phyloP scores from a whole-genome alignment of 2,888 invertebrate species.

The Chironomus tentans region DNA sequence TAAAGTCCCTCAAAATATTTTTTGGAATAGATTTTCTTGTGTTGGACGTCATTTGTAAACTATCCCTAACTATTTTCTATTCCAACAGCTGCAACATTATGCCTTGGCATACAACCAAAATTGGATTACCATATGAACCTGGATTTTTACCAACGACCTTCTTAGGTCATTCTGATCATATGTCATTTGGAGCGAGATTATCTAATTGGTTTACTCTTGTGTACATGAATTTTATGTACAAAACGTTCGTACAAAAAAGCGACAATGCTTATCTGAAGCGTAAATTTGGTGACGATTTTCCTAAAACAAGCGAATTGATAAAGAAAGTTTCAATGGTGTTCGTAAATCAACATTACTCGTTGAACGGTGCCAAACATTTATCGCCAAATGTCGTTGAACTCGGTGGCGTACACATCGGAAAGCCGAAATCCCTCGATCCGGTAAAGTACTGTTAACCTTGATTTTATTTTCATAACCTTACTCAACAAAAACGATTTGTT shows the following conservation, averaged over 20 bases:
- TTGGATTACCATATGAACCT: slow-evolving; percentile 40
- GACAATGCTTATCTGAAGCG: slow-evolving; percentile 40
- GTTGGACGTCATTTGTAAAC: not conserved
- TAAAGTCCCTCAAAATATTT: too few species aligned
- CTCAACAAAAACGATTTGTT: not conserved
- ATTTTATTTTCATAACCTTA: not conserved
- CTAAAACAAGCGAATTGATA: slow-evolving; percentile 44
- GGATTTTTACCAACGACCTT: slow-evolving; percentile 38
- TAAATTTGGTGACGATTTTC: slow-evolving; percentile 41
- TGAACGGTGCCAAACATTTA: slow-evolving; percentile 44
- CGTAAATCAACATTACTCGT: slow-evolving; percentile 47
- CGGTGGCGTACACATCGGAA: slow-evolving; percentile 46
- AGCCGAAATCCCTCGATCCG: slow-evolving; percentile 36
- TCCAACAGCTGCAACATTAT: slow-evolving; percentile 45
- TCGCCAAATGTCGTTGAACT: slow-evolving; percentile 46
- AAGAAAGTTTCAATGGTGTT: slow-evolving; percentile 36
- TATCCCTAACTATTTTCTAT: not conserved
- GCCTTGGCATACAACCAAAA: slow-evolving; percentile 51
- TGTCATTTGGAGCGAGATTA: slow-evolving; percentile 42
- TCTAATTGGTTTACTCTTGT: slow-evolving; percentile 42
- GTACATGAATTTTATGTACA: slow-evolving; percentile 35
- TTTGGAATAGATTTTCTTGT: too few species aligned
- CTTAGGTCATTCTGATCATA: slow-evolving; percentile 42
- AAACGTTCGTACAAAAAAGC: slow-evolving; percentile 35
- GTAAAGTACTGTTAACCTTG: slow-evolving; percentile 36